These are phyloP conservation scores for Ooceraea biroi DNA, from an alignment of 1,140 invertebrate species.

Conservation along the genomic window DNA sequence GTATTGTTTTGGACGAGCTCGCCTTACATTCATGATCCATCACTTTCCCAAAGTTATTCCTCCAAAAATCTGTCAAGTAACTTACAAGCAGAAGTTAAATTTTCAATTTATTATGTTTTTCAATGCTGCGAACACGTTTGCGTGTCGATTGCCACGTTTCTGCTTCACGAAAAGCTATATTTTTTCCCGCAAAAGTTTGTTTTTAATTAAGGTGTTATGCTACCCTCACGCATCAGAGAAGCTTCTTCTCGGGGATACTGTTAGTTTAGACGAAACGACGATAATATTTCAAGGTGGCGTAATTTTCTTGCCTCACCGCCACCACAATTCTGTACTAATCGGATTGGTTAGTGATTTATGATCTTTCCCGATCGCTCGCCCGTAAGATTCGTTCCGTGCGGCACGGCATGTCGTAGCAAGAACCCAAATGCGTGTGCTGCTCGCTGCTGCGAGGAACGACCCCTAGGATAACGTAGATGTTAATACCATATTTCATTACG, in stretches of 20 bases:
- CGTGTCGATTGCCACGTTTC: background rate
- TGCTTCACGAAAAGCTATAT: background rate
- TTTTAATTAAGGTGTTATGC: background rate
- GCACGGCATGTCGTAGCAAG: constrained; percentile 7
- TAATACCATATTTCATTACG: constrained; percentile 73
- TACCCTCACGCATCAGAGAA: background rate
- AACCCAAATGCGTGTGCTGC: background rate
- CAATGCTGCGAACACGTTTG: background rate
- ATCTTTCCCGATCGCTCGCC: constrained; percentile 21
- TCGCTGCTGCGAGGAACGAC: constrained; percentile 38
- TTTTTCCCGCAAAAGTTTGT: background rate
- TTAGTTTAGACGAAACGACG: constrained; percentile 11
- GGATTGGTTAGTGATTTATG: constrained; percentile 50
- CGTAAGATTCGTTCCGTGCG: constrained; percentile 11
- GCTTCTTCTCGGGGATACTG: background rate
- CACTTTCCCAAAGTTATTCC: background rate
- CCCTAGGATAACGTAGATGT: constrained; percentile 48
- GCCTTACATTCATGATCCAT: constrained; percentile 16
- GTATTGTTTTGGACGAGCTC: background rate
- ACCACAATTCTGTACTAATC: constrained; percentile 19
- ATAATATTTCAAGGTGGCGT: constrained; percentile 6
- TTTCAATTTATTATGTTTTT: constrained; percentile 12
- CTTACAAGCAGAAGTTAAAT: background rate
- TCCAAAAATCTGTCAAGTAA: background rate
- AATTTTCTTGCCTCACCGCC: background rate